phyloP scores from a whole-genome alignment of 2,113 vertebrate species.

The Vulpes ferrilata region DNA sequence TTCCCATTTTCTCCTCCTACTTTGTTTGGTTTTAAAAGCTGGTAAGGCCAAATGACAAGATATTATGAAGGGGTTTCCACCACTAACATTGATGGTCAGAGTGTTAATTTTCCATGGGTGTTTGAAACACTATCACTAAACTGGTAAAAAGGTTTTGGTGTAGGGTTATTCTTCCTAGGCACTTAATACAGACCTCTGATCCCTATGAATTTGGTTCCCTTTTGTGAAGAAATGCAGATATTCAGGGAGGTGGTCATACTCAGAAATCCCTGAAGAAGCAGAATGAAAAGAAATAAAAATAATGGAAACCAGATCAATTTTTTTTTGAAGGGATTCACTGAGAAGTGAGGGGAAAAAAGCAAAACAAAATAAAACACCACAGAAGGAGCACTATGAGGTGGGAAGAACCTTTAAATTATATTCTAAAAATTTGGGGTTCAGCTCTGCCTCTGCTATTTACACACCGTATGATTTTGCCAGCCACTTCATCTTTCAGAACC shows the following conservation, averaged over 20 bases:
- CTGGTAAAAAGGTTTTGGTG: slow-evolving; percentile 64
- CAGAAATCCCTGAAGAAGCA: slow-evolving; percentile 52
- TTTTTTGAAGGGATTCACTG: not conserved
- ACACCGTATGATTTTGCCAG: not conserved
- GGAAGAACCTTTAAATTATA: not conserved
- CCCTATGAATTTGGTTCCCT: slow-evolving; percentile 45
- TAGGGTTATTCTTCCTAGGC: slow-evolving; percentile 48
- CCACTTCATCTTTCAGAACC: not conserved
- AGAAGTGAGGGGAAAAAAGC: slow-evolving; percentile 60
- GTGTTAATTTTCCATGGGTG: slow-evolving; percentile 75
- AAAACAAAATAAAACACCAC: not conserved
- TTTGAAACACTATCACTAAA: slow-evolving; percentile 59
- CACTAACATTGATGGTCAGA: slow-evolving; percentile 79
- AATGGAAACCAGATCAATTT: slow-evolving; percentile 38
- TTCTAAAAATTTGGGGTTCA: slow-evolving; percentile 43
- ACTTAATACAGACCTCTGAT: slow-evolving; percentile 30
- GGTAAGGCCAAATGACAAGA: slow-evolving; percentile 75
- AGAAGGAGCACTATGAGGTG: not conserved
- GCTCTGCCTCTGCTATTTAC: not conserved
- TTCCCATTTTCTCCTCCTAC: slow-evolving; percentile 63
- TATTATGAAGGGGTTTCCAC: slow-evolving; percentile 63
- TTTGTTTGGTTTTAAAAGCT: slow-evolving; percentile 76
- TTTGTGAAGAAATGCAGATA: slow-evolving; percentile 74
- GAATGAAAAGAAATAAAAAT: slow-evolving; percentile 76
- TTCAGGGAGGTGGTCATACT: slow-evolving; percentile 51